Base-by-base conservation (phyloP, 2,888 invertebrate genomes). In the Alloscopus bannaensis region DNA sequence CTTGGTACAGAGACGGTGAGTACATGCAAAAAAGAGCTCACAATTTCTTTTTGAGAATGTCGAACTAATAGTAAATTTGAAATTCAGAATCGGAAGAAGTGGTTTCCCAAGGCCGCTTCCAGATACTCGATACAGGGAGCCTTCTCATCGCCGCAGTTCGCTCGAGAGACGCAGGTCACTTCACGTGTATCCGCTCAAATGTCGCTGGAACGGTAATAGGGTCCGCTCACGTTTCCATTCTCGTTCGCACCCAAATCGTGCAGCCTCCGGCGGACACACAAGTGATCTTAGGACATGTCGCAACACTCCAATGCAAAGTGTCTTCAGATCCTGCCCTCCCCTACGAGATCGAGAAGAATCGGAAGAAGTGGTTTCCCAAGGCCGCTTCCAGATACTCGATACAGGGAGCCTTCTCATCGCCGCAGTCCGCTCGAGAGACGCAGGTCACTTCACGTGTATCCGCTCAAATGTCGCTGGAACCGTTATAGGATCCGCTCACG, bases 1-100 rank as follows among this genome's bases (percentile, higher is more conserved):
- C 95, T 55, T 98, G 98, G 98, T 93, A 93, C 87, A 95, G 94
- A 88, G 95, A 95, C 89, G 95, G 97, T 97, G n/a, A n/a, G 22
- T 22, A 16, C 20, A 36, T 8, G 36, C 13, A 36, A 8, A 36
- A 36, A 8, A 36, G 13, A 8, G 36, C 36, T 13, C 36, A 36
- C 13, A 36, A 22, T 2, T 64, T 45, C 11, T 50, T 45, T 62
- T 50, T 45, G n/a, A n/a, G n/a, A 59, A 36, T 40, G 18, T 31
- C 18, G 31, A 55, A 8, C 13, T 66, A 3, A 13, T 66, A n/a
- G n/a, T n/a, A n/a, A n/a, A n/a, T n/a, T n/a, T n/a, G n/a, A n/a
- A n/a, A 24, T 11, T n/a, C n/a, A 85, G 85, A 86, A 78, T 84
- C 83, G 22, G 84, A 83, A 62, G 83, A 85, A 65, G 70, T 85